phyloP scores from a whole-genome alignment of 2,888 invertebrate genomes.

The Drosophila putrida region DNA sequence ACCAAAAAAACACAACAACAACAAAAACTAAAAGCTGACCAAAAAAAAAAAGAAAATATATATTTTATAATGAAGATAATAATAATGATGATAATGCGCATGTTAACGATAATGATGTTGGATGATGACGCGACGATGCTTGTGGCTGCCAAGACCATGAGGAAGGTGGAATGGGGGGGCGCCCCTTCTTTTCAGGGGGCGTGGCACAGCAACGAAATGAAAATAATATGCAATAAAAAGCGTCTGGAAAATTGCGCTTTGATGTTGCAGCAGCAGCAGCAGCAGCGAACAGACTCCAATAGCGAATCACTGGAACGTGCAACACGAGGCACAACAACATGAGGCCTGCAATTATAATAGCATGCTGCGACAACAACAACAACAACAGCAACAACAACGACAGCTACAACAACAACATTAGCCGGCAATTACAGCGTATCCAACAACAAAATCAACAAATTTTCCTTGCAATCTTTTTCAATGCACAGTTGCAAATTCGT shows the following conservation, averaged over 20 bases:
- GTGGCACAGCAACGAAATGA: conserved; percentile 43
- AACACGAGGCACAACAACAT: conserved; percentile 35
- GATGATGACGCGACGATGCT: conserved; percentile 26
- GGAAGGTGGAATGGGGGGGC: neutral
- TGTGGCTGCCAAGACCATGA: conserved; percentile 3
- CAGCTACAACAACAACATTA: conserved; percentile 1
- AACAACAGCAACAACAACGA: conserved; percentile 5
- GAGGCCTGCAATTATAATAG: conserved; percentile 44
- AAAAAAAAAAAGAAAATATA: conserved; percentile 16
- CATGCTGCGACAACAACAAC: conserved; percentile 6
- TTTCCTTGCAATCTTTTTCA: conserved; percentile 47
- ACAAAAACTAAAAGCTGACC: conserved; percentile 32
- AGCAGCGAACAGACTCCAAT: conserved; percentile 16
- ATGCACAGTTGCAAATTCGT: neutral
- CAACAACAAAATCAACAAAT: conserved; percentile 31
- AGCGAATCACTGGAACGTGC: conserved; percentile 56
- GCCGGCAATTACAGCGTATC: conserved; percentile 39
- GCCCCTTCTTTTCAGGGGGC: conserved; percentile 2
- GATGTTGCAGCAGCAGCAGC: conserved; percentile 54
- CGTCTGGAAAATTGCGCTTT: conserved; percentile 69
- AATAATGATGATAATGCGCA: conserved; percentile 15
- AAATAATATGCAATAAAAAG: conserved; percentile 74
- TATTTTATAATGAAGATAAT: conserved; percentile 29
- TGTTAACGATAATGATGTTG: conserved; percentile 13
- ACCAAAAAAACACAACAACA: no score